A percentile compares a stretch with the other conserved stretches of the same genome.
Evolutionary conservation across 2,113 vertebrate genomes (phyloP).

Genomic region (Eublepharis macularius): DNA sequence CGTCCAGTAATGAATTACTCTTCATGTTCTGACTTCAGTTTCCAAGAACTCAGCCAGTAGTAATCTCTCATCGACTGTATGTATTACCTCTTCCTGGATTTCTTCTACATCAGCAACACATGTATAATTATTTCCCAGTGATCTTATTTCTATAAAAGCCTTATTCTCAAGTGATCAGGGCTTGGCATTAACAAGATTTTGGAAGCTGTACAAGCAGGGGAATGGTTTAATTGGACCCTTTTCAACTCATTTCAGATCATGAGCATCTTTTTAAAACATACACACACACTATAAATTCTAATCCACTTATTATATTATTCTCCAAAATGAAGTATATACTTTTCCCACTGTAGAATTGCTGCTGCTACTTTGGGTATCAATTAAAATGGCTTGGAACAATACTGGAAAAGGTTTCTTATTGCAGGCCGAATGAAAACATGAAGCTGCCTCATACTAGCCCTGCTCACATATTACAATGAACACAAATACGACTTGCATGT

Average conservation of each 20-base stretch:
- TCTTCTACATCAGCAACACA: conserved; percentile 49
- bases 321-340: conserved; percentile 12
- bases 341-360: background rate
- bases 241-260: conserved; percentile 52
- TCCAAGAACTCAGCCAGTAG: conserved; percentile 37
- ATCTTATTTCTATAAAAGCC: conserved; percentile 46
- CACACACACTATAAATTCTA: conserved; percentile 17
- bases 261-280: conserved; percentile 32
- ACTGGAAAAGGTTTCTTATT: background rate
- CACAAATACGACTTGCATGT: too few species aligned
- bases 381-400: background rate
- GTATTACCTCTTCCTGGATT: background rate
- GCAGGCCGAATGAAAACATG: background rate
- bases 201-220: conserved; percentile 18
- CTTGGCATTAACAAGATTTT: conserved; percentile 44
- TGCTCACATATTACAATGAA: too few species aligned
- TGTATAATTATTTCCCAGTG: conserved; percentile 50
- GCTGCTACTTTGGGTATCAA: background rate
- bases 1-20: conserved; percentile 33
- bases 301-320: background rate
- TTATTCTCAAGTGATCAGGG: conserved; percentile 35
- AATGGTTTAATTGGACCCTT: conserved; percentile 28
- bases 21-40: conserved; percentile 19
- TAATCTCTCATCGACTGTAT: conserved; percentile 40
- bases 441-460: too few species aligned